Evolutionary conservation across 2,888 invertebrate species (phyloP).

Genomic region (Harpagoxenus sublaevis): DNA sequence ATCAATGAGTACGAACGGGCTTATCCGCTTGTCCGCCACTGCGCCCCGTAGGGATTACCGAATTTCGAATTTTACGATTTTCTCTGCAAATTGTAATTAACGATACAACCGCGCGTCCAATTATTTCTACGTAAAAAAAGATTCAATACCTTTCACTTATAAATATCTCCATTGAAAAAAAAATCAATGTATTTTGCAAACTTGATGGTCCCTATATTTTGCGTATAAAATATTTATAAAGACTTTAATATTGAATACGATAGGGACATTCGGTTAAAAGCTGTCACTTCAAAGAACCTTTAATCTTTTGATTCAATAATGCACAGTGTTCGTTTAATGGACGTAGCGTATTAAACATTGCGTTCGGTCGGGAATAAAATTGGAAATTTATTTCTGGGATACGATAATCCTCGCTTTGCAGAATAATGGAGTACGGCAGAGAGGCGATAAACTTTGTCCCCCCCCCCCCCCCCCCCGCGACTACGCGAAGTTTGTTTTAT

Average conservation of each 20-base stretch:
- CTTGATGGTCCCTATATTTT: background rate
- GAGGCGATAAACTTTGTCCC: conserved; percentile 43
- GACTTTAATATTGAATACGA: conserved; percentile 9
- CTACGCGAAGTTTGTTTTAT: conserved; percentile 45
- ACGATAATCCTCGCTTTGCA: conserved; percentile 30
- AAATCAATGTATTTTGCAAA: conserved; percentile 1
- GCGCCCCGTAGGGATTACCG: background rate
- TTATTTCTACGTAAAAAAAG: conserved; percentile 9
- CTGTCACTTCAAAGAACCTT: conserved; percentile 22
- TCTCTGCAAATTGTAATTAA: background rate
- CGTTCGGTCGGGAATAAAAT: conserved; percentile 36
- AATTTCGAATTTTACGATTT: conserved; percentile 1
- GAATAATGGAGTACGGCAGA: conserved; percentile 32
- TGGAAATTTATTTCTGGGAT: conserved; percentile 37
- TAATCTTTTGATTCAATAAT: conserved; percentile 25
- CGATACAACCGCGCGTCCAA: background rate
- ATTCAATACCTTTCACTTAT: background rate
- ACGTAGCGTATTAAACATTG: conserved; percentile 31
- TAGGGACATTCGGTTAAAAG: conserved; percentile 8
- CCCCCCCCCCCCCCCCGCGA: too few relatives aligned
- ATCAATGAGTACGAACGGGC: background rate
- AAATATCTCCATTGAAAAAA: background rate
- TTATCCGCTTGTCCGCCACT: conserved; percentile 7
- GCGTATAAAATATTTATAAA: background rate
- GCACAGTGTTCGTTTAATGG: conserved; percentile 16